A percentile compares a stretch with the other conserved stretches of the same genome.
Conservation (phyloP, 2,888 invertebrate species). For the Nomada goodeniana region DNA sequence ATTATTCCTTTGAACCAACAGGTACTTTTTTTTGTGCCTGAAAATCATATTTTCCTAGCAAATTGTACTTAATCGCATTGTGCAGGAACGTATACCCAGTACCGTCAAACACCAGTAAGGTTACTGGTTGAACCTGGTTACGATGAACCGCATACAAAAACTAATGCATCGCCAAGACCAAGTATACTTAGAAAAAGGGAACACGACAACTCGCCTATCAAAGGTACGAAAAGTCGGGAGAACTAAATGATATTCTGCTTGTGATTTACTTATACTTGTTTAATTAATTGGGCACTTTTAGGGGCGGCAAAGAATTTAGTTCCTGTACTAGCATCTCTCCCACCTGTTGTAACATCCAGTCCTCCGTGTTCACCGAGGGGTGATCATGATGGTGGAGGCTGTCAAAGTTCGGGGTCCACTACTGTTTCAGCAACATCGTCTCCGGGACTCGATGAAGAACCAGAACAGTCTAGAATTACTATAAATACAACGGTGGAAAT, state of each 20-base stretch:
- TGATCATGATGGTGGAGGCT: slow-evolving; percentile 82
- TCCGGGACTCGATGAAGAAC: slow-evolving; percentile 88
- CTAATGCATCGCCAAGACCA: slow-evolving; percentile 90
- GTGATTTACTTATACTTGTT: too few species aligned
- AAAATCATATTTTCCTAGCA: not conserved
- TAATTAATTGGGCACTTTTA: slow-evolving; percentile 33
- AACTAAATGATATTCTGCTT: not conserved
- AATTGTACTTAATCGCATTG: slow-evolving; percentile 12
- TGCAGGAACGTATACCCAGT: slow-evolving; percentile 80
- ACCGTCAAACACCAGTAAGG: slow-evolving; percentile 81
- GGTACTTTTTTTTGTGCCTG: slow-evolving; percentile 66
- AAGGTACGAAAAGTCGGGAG: slow-evolving; percentile 70
- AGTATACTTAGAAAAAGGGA: slow-evolving; percentile 95
- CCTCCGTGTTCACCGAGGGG: slow-evolving; percentile 81
- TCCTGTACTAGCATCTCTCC: slow-evolving; percentile 80
- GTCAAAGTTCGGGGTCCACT: slow-evolving; percentile 90
- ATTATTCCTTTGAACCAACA: slow-evolving; percentile 80
- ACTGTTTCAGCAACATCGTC: slow-evolving; percentile 95
- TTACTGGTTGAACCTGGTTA: slow-evolving; percentile 81
- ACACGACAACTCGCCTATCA: slow-evolving; percentile 86
- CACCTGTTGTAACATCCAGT: slow-evolving; percentile 76
- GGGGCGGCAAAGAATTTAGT: slow-evolving; percentile 81
- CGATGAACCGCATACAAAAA: slow-evolving; percentile 82
- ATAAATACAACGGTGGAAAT: slow-evolving; percentile 86
- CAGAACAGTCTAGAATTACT: slow-evolving; percentile 84